Percentiles rank a stretch among this genome's conserved stretches.
phyloP scores from a whole-genome alignment of 2,888 invertebrate genomes.

The Corythucha ciliata region DNA sequence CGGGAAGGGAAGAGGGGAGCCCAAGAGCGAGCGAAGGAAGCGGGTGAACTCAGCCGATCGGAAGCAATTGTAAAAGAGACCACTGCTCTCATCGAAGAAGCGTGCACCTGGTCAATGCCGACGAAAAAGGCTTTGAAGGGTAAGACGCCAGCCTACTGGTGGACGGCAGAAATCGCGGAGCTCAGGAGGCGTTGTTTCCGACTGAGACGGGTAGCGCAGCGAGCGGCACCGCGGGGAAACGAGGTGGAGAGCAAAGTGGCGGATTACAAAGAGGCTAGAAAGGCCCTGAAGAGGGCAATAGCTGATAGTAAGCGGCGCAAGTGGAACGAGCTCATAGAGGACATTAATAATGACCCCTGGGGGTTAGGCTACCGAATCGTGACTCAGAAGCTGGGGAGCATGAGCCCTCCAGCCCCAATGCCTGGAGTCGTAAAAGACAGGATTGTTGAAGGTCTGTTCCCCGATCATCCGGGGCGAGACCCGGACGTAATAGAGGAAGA shows the following conservation, averaged over 20 bases:
- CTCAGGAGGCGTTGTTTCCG: constrained; percentile 2
- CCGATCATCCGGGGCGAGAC: not conserved
- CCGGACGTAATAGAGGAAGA: not conserved
- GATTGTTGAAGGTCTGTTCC: constrained; percentile 16
- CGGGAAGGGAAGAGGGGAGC: not conserved
- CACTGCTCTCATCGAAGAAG: constrained; percentile 21
- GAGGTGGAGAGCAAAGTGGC: not conserved
- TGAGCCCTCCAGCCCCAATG: not conserved
- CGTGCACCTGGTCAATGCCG: constrained; percentile 1
- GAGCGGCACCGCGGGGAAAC: constrained; percentile 14
- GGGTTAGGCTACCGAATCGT: constrained; percentile 15
- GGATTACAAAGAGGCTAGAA: constrained; percentile 7
- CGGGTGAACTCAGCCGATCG: constrained; percentile 34
- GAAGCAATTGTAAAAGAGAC: constrained; percentile 25
- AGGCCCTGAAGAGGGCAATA: constrained; percentile 1
- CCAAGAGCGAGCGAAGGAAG: not conserved
- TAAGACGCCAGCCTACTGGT: constrained; percentile 2
- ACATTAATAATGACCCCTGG: constrained; percentile 26
- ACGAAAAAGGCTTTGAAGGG: not conserved
- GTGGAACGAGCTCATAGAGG: constrained; percentile 31
- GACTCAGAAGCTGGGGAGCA: constrained; percentile 14
- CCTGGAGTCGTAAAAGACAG: constrained; percentile 1
- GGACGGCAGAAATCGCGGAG: constrained; percentile 3
- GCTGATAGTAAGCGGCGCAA: constrained; percentile 26
- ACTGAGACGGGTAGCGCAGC: constrained; percentile 20